phyloP scores from a whole-genome alignment of 2,888 invertebrate genomes.

The Corbicula japonica region DNA sequence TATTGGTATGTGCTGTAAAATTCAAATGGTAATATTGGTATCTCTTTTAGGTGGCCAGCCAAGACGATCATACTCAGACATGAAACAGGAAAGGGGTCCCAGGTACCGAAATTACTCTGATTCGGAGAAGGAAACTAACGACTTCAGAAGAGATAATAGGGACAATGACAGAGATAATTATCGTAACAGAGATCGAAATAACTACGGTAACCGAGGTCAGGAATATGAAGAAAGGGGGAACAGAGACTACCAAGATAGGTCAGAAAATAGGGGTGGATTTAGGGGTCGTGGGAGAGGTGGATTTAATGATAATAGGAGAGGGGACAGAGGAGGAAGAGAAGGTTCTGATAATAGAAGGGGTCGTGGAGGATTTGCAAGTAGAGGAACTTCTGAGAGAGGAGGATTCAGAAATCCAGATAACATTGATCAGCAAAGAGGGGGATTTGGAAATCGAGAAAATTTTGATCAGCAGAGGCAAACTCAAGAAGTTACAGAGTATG shows the following conservation, averaged over 20 bases:
- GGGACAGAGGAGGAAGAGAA: slow-evolving; percentile 16
- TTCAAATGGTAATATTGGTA: background rate
- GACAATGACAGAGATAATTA: slow-evolving; percentile 27
- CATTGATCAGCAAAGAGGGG: background rate
- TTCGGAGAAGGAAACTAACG: too few species aligned
- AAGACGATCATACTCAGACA: slow-evolving; percentile 46
- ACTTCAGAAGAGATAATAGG: slow-evolving; percentile 39
- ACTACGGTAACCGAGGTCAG: slow-evolving; percentile 30
- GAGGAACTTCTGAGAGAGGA: slow-evolving; percentile 1
- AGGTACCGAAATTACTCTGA: slow-evolving; percentile 32
- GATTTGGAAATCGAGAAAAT: slow-evolving; percentile 19
- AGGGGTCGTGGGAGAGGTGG: slow-evolving; percentile 34
- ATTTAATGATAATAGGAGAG: slow-evolving; percentile 25
- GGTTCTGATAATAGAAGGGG: background rate
- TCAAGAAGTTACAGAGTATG: slow-evolving; percentile 17
- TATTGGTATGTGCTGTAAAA: too few species aligned
- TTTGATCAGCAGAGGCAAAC: slow-evolving; percentile 25
- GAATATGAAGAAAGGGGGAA: slow-evolving; percentile 24
- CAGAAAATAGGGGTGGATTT: slow-evolving; percentile 10
- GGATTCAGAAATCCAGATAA: background rate
- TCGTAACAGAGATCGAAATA: slow-evolving; percentile 10
- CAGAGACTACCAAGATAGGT: slow-evolving; percentile 19
- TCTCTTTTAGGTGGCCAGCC: slow-evolving; percentile 20
- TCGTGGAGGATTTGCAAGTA: background rate
- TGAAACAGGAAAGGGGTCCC: slow-evolving; percentile 33